Evolutionary conservation across 1,140 invertebrate species (phyloP), one percentile per base, ranked within the genome.

Genomic region (Meloidogyne hapla): DNA sequence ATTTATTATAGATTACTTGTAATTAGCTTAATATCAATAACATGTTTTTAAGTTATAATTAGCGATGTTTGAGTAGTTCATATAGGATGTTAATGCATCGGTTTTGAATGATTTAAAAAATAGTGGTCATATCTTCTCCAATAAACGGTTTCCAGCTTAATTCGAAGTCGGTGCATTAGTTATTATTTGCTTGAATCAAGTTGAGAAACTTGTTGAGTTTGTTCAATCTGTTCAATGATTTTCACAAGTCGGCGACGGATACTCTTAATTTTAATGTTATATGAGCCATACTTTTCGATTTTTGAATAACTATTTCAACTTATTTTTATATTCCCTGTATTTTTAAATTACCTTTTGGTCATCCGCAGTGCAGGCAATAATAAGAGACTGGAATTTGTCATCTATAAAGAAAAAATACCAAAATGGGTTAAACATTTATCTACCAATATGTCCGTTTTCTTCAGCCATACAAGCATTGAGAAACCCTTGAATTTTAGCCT

Each of bases 331-430:
- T 33, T 33, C 9, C 33, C 33, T 63, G 3, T 21, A n/a, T n/a
- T n/a, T n/a, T n/a, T 26, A 21, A 18, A 38, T 61, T 26, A 73
- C 70, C 56, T 73, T 73, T 73, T 73, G 70, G 15, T 73, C 70
- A 62, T 73, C 70, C 15, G 56, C 56, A 25, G 70, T 73, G 13
- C 45, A 56, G 23, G 61, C 70, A 64, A 73, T 73, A 64, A 73
- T 73, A 18, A 38, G 56, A 18, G 70, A 73, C n/a, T 73, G 70
- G 12, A 73, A 73, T 62, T 73, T 73, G 38, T 73, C 70, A 33
- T 73, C 70, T 73, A 33, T 12, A 61, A 25, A 56, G 12, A 15
- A 5, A 62, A 23, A 23, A 3, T 13, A 28, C n/a, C 5, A 23
- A 62, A 26, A 56, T 71, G n/a, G 10, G 62, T 3, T 4, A 72